phyloP scores from a whole-genome alignment of 2,797 vertebrate genomes.

The Hoplostethus mediterraneus region DNA sequence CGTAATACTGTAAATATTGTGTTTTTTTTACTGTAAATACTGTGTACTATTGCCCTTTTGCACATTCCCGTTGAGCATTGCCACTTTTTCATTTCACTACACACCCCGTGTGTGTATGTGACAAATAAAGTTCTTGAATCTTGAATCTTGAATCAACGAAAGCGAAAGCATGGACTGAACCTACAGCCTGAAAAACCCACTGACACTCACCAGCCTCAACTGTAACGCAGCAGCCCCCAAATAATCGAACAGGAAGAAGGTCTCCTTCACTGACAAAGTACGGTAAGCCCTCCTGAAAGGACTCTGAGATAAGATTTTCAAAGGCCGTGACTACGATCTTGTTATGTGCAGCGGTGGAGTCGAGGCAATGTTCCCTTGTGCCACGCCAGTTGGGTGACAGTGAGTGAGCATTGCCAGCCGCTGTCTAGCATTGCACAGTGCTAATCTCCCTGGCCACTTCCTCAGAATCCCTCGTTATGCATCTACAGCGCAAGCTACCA shows the following conservation, averaged over 20 bases:
- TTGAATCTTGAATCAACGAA: too few species aligned
- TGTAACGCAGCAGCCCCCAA: slow-evolving; percentile 33
- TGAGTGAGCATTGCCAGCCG: slow-evolving; percentile 31
- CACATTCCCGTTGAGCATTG: too few species aligned
- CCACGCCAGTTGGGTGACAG: slow-evolving; percentile 47
- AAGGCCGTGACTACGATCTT: slow-evolving; percentile 56
- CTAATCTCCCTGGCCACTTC: slow-evolving; percentile 46
- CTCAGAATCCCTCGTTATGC: slow-evolving; percentile 36
- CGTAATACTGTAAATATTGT: too few species aligned
- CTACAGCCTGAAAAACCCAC: slow-evolving; percentile 6
- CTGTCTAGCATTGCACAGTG: slow-evolving; percentile 9
- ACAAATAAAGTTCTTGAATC: too few species aligned
- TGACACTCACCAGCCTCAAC: slow-evolving; percentile 32
- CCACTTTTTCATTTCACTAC: too few species aligned
- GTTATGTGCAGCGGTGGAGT: slow-evolving; percentile 52
- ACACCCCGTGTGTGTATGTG: too few species aligned
- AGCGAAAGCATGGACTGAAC: slow-evolving; percentile 6
- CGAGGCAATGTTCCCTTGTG: slow-evolving; percentile 41
- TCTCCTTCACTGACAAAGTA: slow-evolving; percentile 37
- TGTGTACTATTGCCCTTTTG: too few species aligned
- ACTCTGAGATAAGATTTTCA: slow-evolving; percentile 64
- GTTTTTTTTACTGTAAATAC: too few species aligned
- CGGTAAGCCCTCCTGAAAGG: slow-evolving; percentile 49
- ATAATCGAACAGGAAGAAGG: slow-evolving; percentile 31
- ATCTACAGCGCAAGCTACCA: slow-evolving; percentile 37